Evolutionary conservation across 64 coral and sea anemone species (phyloP), one percentile per base, ranked within the genome.

Genomic region (Anthopleura sola): DNA sequence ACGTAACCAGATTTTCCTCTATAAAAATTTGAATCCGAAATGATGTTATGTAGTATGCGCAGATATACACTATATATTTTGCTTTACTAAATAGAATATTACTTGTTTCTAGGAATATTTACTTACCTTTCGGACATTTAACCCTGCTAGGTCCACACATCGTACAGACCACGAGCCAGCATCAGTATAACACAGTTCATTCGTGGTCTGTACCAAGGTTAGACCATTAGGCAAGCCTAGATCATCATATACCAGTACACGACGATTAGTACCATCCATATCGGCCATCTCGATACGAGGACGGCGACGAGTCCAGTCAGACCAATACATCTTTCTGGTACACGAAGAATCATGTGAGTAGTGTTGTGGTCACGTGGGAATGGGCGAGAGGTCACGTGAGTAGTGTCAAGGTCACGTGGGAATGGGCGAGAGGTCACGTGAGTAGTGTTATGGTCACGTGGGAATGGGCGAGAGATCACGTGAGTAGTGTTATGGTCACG

Each of bases 301-400:
- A 3, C 51, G 85, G 13, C 84, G 81, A 71, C 85, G 78, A 32
- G 62, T 84, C 90, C 90, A 92, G 62, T 92, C 90, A 34, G 90
- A 62, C 90, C 85, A 92, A 79, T 92, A 92, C 90, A 92, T 87
- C 82, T 87, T 92, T 21, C 90, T 92, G 15, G 44, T 46, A 24
- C 19, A 79, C 76, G 47, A 79, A 15, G 29, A 26, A 26, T 71
- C 66, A 71, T 29, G 29, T 34, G 66, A 16, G 34, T 71, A 71
- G 66, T 29, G 31, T 17, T 71, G 2, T 1, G 31, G 29, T 62
- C 24, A 62, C 58, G 24, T 62, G 58, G 40, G 40, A 44, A 44
- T 44, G 40, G 40, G 40, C 40, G 40, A 44, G 24, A 66, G 60
- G n/a, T 29, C 19, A 64, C 60, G 60, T 64, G 60, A 26, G 5